These are phyloP conservation scores for Glareola pratincola DNA, from an alignment of 2,113 vertebrate genomes.

Conservation along the genomic window DNA sequence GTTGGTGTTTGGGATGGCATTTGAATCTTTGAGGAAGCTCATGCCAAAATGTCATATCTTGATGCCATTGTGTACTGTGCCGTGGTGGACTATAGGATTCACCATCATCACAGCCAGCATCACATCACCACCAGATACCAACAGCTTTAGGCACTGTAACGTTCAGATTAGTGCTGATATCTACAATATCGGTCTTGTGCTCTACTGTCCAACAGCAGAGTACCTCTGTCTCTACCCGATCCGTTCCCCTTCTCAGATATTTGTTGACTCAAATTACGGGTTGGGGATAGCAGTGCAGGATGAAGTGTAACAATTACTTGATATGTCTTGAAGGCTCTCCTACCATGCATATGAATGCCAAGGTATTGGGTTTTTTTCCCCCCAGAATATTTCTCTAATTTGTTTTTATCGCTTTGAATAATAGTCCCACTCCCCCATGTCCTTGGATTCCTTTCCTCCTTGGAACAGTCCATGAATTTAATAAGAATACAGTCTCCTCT, in stretches of 20 bases:
- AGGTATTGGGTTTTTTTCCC: background rate
- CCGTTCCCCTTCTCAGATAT: background rate
- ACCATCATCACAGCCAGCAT: background rate
- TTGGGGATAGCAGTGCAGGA: no score
- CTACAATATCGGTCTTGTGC: background rate
- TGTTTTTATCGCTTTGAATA: background rate
- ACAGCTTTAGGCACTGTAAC: background rate
- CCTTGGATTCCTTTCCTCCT: background rate
- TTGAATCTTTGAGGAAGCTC: background rate
- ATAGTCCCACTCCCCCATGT: accelerated
- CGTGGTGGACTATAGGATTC: background rate
- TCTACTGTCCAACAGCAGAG: background rate
- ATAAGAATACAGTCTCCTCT: background rate
- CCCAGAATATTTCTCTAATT: background rate
- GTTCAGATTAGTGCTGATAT: background rate
- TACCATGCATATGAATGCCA: background rate
- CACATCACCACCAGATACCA: background rate
- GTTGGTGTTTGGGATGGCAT: background rate
- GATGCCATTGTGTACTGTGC: background rate
- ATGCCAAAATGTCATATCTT: background rate
- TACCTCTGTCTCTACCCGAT: background rate
- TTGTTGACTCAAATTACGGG: background rate
- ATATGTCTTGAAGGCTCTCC: background rate
- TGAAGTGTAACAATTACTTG: background rate
- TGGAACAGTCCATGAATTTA: background rate